A percentile compares a stretch with the other conserved stretches of the same genome.
Evolutionary conservation across 2,113 vertebrate species (phyloP).

Genomic region (Tetrax tetrax): DNA sequence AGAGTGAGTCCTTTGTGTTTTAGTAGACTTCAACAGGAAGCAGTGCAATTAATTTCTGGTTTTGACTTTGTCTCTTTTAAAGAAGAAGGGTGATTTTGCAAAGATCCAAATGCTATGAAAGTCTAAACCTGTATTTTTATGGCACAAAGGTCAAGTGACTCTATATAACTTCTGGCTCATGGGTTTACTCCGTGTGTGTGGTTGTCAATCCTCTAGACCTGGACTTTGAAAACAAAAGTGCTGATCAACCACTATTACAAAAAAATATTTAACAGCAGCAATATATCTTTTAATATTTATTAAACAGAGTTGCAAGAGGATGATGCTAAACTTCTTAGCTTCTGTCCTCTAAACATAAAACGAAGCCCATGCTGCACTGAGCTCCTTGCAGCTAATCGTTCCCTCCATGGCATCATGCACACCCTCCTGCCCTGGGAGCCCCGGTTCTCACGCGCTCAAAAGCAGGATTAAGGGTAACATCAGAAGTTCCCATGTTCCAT

Average conservation of each 20-base stretch:
- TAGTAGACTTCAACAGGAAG: neutral
- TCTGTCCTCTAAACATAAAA: neutral
- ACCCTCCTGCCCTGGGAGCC: neutral
- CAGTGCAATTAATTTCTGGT: neutral
- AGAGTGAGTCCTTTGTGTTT: neutral
- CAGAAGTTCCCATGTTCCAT: neutral
- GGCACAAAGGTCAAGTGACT: neutral
- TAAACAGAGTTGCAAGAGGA: neutral
- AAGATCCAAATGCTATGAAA: neutral
- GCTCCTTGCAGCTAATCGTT: neutral
- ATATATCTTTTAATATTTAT: neutral
- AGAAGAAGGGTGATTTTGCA: neutral
- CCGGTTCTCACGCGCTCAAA: accelerated
- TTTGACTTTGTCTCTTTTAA: neutral
- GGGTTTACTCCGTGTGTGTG: neutral
- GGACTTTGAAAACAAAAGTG: neutral
- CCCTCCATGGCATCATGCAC: neutral
- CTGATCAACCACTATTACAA: neutral
- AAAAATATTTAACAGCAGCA: neutral
- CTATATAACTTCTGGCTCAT: neutral
- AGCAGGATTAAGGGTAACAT: neutral
- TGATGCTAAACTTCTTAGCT: neutral
- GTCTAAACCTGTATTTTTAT: neutral
- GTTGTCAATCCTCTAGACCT: neutral
- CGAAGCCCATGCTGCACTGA: neutral